Percentiles rank a stretch among this genome's conserved stretches.
Conservation (phyloP, 2,113 vertebrate species). For the Amia ocellicauda region DNA sequence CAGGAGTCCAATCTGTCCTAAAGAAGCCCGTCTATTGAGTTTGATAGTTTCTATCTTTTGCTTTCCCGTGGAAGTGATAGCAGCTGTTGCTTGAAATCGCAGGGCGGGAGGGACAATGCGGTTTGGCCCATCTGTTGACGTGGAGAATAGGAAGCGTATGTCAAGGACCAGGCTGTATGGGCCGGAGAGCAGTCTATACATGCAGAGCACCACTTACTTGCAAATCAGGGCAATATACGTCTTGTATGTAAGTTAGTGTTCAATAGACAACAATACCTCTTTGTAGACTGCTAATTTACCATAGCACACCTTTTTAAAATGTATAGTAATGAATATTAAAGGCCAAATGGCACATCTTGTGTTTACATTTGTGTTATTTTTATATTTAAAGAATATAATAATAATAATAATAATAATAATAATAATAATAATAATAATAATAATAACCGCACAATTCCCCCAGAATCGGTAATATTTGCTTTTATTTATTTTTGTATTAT, state of each 20-base stretch:
- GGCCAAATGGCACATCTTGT: constrained; percentile 62
- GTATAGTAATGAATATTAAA: constrained; percentile 74
- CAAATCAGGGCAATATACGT: constrained; percentile 84
- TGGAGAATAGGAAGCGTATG: constrained; percentile 86
- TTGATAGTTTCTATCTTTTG: constrained; percentile 49
- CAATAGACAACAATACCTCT: constrained; percentile 77
- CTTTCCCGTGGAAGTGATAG: constrained; percentile 72
- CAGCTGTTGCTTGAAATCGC: constrained; percentile 93
- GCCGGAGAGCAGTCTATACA: constrained; percentile 72
- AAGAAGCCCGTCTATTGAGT: constrained; percentile 46
- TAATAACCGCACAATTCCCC: no score
- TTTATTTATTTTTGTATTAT: no score
- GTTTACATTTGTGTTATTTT: constrained; percentile 40
- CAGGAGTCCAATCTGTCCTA: constrained; percentile 60
- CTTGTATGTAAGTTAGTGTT: constrained; percentile 91
- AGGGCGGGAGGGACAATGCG: constrained; percentile 70
- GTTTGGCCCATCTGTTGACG: constrained; percentile 92
- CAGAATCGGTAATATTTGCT: no score
- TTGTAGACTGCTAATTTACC: constrained; percentile 75
- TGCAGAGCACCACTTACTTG: constrained; percentile 76
- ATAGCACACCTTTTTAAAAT: constrained; percentile 75
- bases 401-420: background rate
- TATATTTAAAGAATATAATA: constrained; percentile 4
- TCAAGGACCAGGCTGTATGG: constrained; percentile 79
- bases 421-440: background rate